Base-by-base conservation (phyloP, 2,888 invertebrate species). In the Sinhomidia bicolor region DNA sequence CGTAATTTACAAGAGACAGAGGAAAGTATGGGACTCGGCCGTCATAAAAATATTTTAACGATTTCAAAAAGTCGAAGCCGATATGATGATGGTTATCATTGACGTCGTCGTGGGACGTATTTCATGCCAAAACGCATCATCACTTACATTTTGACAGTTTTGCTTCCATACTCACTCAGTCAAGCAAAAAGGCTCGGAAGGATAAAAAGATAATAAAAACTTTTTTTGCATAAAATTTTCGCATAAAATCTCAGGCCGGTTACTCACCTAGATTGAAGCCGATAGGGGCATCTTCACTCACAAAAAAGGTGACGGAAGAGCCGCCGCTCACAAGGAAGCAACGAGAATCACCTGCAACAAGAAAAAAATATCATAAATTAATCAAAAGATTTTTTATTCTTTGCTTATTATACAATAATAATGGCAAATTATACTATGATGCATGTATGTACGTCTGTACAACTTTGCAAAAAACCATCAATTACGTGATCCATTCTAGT, bases 301-400 rank as follows among this genome's bases (percentile, higher is more conserved):
- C 97, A 93, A 97, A 96, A 94, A 98, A 97, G 93, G 96, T 98
- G 93, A 97, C 98, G 78, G 97, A 97, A 0, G 98, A 97, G 68
- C 97, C 97, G 51, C 98, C 98, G 93, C 96, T 97, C 94, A 97
- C 97, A 93, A 98, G 94, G 94, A 97, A 98, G 93, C 98, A 98
- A 93, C 98, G 95, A 80, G 91, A 91, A 88, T 92, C 92, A 91
- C 91, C 92, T 92, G 89, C 9, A 89, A 90, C 51, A 81, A 82
- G 79, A 85, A 86, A 85, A 78, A 85, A 86, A 88, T 6, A 41
- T 23, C 12, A 26, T 51, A 62, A 88, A 41, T 62, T 65, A 82
- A 86, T 71, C 47, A 54, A 86, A 83, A 60, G 23, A 0, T 3
- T 12, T 26, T 71, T 47, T 51, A 71, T 54, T 68, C 41, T 12